phyloP scores from a whole-genome alignment of 2,113 vertebrate species.

The Urocynchramus pylzowi region DNA sequence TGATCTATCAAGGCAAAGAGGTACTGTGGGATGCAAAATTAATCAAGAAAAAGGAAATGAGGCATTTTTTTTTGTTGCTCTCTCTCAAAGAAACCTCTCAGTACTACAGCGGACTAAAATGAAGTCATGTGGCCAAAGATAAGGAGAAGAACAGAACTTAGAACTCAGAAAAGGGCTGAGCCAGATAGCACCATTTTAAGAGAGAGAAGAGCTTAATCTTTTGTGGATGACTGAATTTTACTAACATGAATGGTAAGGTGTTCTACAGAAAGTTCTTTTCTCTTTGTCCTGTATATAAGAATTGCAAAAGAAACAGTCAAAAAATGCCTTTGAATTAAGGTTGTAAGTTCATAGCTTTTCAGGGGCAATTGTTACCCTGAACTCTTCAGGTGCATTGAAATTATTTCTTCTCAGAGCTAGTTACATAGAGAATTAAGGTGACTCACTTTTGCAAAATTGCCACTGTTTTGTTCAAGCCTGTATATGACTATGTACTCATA shows the following conservation, averaged over 20 bases:
- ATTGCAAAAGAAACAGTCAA: not conserved
- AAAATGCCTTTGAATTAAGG: not conserved
- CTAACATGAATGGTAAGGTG: not conserved
- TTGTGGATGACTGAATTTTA: not conserved
- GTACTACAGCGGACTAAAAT: not conserved
- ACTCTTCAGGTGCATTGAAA: not conserved
- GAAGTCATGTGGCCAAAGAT: not conserved
- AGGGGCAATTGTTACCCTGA: not conserved
- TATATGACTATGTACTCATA: not conserved
- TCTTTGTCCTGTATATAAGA: not conserved
- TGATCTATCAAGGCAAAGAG: constrained; percentile 47
- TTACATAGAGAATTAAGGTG: not conserved
- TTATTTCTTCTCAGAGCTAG: not conserved
- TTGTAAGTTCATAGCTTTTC: not conserved
- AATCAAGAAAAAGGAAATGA: constrained; percentile 42
- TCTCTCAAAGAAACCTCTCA: not conserved
- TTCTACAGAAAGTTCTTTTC: not conserved
- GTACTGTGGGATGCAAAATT: constrained; percentile 42
- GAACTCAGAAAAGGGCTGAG: not conserved
- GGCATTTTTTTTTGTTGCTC: not conserved
- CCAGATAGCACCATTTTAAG: not conserved
- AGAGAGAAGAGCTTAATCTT: not conserved
- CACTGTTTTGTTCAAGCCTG: not conserved
- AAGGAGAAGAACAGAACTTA: not conserved
- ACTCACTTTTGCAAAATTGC: not conserved